phyloP scores from a whole-genome alignment of 2,113 vertebrate genomes.

The Pedionomus torquatus region DNA sequence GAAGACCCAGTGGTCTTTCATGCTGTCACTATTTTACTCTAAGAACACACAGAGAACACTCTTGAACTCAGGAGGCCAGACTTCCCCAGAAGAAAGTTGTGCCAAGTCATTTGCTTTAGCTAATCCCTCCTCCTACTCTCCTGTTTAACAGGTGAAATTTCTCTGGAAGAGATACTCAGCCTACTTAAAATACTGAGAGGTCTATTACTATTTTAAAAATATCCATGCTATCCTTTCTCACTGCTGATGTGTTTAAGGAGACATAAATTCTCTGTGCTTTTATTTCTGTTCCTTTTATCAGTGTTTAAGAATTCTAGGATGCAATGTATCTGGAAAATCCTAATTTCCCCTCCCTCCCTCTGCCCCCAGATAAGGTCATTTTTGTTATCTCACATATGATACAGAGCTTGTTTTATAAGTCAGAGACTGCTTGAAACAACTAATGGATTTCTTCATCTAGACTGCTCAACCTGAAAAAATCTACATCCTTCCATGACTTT shows the following conservation, averaged over 20 bases:
- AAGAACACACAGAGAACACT: not conserved
- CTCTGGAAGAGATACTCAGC: not conserved
- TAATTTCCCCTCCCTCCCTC: too few species aligned
- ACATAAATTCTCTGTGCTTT: not conserved
- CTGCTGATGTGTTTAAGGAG: not conserved
- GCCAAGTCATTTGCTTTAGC: not conserved
- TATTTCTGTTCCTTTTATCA: not conserved
- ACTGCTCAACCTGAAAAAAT: not conserved
- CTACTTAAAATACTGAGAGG: not conserved
- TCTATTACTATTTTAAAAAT: not conserved
- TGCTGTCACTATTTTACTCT: not conserved
- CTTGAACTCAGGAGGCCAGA: not conserved
- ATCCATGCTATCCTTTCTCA: not conserved
- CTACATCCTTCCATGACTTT: not conserved
- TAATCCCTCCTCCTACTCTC: not conserved
- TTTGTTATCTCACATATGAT: not conserved
- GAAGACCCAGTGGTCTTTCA: not conserved
- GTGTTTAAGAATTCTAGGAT: not conserved
- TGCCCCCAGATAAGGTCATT: too few species aligned
- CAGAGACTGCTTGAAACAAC: not conserved
- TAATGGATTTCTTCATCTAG: not conserved
- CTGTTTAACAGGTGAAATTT: not conserved
- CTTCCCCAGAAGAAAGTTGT: not conserved
- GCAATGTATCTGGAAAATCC: not conserved
- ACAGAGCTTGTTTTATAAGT: not conserved